phyloP scores from a whole-genome alignment of 2,797 vertebrate genomes.

The Eulemur mongoz region DNA sequence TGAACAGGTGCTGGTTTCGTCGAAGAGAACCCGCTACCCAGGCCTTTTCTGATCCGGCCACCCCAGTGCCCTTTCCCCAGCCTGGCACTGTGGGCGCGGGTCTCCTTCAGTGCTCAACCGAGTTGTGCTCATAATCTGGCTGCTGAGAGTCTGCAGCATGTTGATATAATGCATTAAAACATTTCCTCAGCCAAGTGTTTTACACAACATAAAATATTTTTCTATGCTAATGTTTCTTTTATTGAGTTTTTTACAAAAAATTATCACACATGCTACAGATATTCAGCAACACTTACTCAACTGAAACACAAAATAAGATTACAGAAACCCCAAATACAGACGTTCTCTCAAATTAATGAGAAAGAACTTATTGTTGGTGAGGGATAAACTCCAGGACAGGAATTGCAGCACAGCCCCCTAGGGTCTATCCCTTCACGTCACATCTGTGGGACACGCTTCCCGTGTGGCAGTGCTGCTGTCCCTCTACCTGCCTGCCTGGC shows the following conservation, averaged over 20 bases:
- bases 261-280: conserved; percentile 80
- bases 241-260: conserved; percentile 75
- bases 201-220: conserved; percentile 81
- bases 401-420: background rate
- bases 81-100: background rate
- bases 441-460: rapidly evolving
- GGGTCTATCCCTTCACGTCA: background rate
- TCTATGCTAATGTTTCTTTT: conserved; percentile 80
- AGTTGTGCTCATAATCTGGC: background rate
- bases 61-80: background rate
- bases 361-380: conserved; percentile 25
- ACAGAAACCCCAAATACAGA: conserved; percentile 72
- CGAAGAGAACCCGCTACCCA: background rate
- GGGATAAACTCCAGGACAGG: background rate
- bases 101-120: background rate
- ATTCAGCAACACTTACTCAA: conserved; percentile 78
- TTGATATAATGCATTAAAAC: conserved; percentile 78
- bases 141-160: conserved; percentile 58
- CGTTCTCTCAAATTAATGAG: conserved; percentile 57
- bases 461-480: background rate
- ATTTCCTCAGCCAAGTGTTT: conserved; percentile 77
- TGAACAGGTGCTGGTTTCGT: background rate
- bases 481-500: background rate
- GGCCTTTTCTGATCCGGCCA: background rate
- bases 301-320: conserved; percentile 78